Percentiles rank a stretch among this genome's conserved stretches.
These are phyloP conservation scores for Chelon auratus DNA, from an alignment of 2,797 vertebrate genomes.

Conservation along the genomic window DNA sequence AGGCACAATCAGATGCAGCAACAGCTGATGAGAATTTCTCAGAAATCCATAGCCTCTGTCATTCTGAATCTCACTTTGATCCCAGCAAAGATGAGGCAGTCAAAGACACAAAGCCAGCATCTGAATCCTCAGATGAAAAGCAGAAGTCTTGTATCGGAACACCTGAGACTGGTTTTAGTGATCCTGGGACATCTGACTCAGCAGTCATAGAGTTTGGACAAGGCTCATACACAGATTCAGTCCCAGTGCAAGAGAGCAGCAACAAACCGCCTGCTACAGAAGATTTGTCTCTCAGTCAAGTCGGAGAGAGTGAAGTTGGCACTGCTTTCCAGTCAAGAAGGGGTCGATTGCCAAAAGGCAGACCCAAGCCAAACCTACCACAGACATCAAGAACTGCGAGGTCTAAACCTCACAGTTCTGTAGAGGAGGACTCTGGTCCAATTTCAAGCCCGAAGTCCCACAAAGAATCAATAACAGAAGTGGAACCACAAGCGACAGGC, in stretches of 20 bases:
- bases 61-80: constrained; percentile 53
- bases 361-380: constrained; percentile 55
- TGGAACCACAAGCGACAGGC: constrained; percentile 4
- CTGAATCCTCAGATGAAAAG: constrained; percentile 23
- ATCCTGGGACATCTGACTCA: neutral
- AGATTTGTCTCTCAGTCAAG: constrained; percentile 9
- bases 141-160: neutral
- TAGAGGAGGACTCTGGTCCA: constrained; percentile 1
- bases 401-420: constrained; percentile 17
- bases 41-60: constrained; percentile 34
- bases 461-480: neutral
- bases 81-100: constrained; percentile 27
- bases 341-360: constrained; percentile 51
- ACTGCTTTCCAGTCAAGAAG: constrained; percentile 14
- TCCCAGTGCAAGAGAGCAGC: neutral
- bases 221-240: neutral
- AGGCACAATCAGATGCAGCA: neutral
- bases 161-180: neutral
- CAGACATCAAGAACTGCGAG: constrained; percentile 38
- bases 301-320: neutral
- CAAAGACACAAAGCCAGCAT: neutral
- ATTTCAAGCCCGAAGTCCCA: neutral
- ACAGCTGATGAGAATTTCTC: constrained; percentile 17
- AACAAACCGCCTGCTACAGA: constrained; percentile 11
- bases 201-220: constrained; percentile 5